Percentiles rank a stretch among this genome's conserved stretches.
These are phyloP conservation scores for Orius laevigatus DNA, from an alignment of 1,140 invertebrate species.

Conservation along the genomic window DNA sequence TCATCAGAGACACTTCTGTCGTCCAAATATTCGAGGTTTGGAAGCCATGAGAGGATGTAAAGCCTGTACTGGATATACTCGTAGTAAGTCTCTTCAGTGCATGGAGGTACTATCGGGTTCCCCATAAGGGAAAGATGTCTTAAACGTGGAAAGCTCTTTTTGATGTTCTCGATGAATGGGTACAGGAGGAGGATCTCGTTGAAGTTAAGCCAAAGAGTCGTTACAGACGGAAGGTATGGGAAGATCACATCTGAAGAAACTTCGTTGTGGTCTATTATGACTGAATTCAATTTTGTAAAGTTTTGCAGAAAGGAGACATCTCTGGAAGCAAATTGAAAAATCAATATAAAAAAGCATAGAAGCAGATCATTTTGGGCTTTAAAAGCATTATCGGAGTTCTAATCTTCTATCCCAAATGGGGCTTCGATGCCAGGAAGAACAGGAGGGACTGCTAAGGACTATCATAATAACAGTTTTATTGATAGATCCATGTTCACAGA, in stretches of 20 bases:
- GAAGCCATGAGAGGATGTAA: slow-evolving; percentile 52
- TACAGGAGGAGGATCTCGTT: slow-evolving; percentile 50
- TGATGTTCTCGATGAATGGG: slow-evolving; percentile 49
- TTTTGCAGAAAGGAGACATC: slow-evolving; percentile 47
- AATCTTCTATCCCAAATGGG: too few species aligned
- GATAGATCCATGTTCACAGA: too few species aligned
- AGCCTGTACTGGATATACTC: slow-evolving; percentile 61
- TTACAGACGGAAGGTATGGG: slow-evolving; percentile 46
- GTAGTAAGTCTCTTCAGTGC: slow-evolving; percentile 51
- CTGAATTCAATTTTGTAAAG: slow-evolving; percentile 47
- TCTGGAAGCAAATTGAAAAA: slow-evolving; percentile 31
- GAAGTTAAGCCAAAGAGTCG: slow-evolving; percentile 61
- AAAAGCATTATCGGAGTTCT: too few species aligned
- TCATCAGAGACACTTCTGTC: slow-evolving; percentile 42
- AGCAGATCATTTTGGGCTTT: too few species aligned
- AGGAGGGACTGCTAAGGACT: too few species aligned
- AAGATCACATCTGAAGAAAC: slow-evolving; percentile 45
- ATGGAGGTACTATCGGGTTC: slow-evolving; percentile 55
- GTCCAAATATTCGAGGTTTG: slow-evolving; percentile 43
- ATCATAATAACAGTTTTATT: too few species aligned
- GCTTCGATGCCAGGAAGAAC: too few species aligned
- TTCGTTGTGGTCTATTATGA: slow-evolving; percentile 58
- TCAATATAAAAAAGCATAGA: slow-evolving; percentile 3
- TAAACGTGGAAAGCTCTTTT: slow-evolving; percentile 44
- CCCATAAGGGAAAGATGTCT: slow-evolving; percentile 59